Evolutionary conservation across 1,140 invertebrate species (phyloP).

Genomic region (Cylas formicarius): DNA sequence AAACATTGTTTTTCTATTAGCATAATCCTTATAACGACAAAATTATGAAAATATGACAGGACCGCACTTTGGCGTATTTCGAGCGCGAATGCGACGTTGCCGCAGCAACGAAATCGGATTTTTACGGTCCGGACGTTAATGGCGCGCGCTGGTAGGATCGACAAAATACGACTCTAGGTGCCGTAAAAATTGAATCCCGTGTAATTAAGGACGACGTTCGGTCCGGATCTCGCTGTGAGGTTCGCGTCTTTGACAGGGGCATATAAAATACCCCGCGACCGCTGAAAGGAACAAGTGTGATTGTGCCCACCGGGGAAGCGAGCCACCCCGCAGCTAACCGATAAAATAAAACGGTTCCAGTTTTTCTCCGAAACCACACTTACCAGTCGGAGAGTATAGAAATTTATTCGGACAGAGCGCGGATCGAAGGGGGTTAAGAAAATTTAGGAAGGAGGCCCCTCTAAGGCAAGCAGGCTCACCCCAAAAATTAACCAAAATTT

Average conservation of each 20-base stretch:
- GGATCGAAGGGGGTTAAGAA: constrained; percentile 18
- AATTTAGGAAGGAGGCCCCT: constrained; percentile 20
- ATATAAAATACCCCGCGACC: constrained; percentile 27
- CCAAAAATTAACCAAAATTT: no score
- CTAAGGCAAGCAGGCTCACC: no score
- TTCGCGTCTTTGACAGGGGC: constrained; percentile 6
- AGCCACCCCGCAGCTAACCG: constrained; percentile 20
- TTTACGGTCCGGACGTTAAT: no score
- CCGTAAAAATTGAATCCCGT: no score
- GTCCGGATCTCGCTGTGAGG: constrained; percentile 13
- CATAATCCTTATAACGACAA: no score
- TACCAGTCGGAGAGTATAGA: constrained; percentile 26
- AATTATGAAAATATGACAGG: no score
- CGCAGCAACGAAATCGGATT: no score
- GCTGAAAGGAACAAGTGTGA: constrained; percentile 33
- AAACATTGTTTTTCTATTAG: no score
- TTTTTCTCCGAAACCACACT: constrained; percentile 18
- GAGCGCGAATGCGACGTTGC: no score
- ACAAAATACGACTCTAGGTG: no score
- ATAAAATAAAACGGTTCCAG: constrained; percentile 28
- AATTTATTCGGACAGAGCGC: constrained; percentile 28
- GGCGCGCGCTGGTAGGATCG: no score
- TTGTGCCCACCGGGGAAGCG: constrained; percentile 21
- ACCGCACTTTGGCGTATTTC: no score
- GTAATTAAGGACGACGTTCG: constrained; percentile 6